A percentile compares a stretch with the other conserved stretches of the same genome.
phyloP scores from a whole-genome alignment of 2,113 vertebrate genomes.

The Cephalopterus ornatus region DNA sequence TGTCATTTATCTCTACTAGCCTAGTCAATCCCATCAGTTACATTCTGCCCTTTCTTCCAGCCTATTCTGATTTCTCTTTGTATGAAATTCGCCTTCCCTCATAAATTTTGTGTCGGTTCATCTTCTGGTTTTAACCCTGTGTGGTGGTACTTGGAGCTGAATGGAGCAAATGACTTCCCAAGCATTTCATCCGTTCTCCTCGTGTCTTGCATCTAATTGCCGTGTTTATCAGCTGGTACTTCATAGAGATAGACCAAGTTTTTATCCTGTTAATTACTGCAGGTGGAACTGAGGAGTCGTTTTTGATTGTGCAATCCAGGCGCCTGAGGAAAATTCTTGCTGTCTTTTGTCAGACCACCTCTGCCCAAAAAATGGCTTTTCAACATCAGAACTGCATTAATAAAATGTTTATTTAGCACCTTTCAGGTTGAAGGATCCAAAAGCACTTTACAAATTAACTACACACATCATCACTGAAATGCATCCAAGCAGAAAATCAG shows the following conservation, averaged over 20 bases:
- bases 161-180: not conserved
- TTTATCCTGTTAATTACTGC: not conserved
- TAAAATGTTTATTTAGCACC: constrained; percentile 73
- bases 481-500: constrained; percentile 36
- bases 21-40: not conserved
- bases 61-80: not conserved
- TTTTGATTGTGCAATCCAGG: not conserved
- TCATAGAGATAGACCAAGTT: not conserved
- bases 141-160: not conserved
- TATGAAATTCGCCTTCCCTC: not conserved
- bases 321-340: constrained; percentile 9
- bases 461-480: constrained; percentile 44
- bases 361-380: constrained; percentile 32
- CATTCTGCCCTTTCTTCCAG: not conserved
- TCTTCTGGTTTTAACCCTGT: not conserved
- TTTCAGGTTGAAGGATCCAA: constrained; percentile 53
- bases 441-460: constrained; percentile 59
- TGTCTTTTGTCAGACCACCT: not conserved
- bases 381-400: constrained; percentile 41
- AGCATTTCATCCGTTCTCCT: not conserved
- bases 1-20: not conserved
- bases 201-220: not conserved
- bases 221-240: not conserved
- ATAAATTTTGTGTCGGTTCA: not conserved
- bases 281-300: not conserved